Evolutionary conservation across 1,140 invertebrate species (phyloP), one percentile per base, ranked within the genome.

Genomic region (Hyphantria cunea): DNA sequence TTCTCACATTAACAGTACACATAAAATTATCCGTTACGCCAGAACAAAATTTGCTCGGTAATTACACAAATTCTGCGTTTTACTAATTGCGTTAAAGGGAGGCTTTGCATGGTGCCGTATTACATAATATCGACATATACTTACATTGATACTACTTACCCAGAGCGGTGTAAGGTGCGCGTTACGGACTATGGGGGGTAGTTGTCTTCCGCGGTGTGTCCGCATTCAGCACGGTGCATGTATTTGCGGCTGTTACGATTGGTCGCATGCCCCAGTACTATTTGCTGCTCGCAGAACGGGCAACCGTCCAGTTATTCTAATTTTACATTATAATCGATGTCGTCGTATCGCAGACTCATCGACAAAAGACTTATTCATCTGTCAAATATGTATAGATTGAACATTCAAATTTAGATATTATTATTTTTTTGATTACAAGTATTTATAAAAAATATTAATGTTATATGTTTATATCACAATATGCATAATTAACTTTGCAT

Each of bases 231-330:
- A 55, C 74, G 71, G 73, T 78, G 80, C 78, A 85, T 84, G 77
- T 90, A 90, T 88, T 86, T 83, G 82, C 72, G 80, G 70, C 75
- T 77, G 77, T 72, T 79, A 80, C 82, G 83, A 84, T 81, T 88
- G 85, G 83, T 87, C 82, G 85, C 87, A 86, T 87, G 87, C 85
- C 83, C 87, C 86, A 86, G 87, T 89, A 90, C 83, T 90, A 90
- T 90, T 90, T 87, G 83, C 73, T 82, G 81, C 83, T 78, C 77
- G 72, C 71, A 70, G 76, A 66, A 70, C 83, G 87, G 87, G 87
- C 87, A 90, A 77, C 73, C 83, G 87, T 90, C 87, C 86, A 90
- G 87, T 90, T 88, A 87, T 85, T 90, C 87, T 90, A 90, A 89
- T 81, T 90, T 89, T 90, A 90, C 80, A 59, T 72, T 86, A 89